Base-by-base conservation (phyloP, 2,888 invertebrate genomes). In the Caenorhabditis plicata region DNA sequence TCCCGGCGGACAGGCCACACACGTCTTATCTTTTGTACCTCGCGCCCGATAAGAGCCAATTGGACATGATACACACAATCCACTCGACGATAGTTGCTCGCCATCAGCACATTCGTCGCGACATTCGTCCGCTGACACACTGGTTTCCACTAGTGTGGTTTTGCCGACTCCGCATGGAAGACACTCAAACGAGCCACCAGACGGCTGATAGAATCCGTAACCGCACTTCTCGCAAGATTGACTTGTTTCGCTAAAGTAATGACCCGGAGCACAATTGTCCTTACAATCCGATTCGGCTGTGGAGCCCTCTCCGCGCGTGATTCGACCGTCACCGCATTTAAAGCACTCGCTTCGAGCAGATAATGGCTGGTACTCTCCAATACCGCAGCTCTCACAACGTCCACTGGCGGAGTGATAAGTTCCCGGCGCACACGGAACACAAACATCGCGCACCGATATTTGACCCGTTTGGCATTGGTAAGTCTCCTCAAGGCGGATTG, bases 381-480 rank as follows among this genome's bases (percentile, higher is more conserved):
- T 57, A 1, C 81, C 77, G 51, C 83, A 83, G 31, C 77, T 68
- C 26, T 80, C 69, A 68, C 83, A 83, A 9, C 68, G 54, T 8
- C 58, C 65, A 1, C 71, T 65, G 2, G 50, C 48, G 31, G 80
- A 74, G 71, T 73, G 82, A 69, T 67, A 83, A 13, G 80, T 80
- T 22, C 83, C 83, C 3, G 82, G 75, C 2, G 82, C 81, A 70
- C 83, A 83, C 7, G 78, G 74, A 1, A 79, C 93, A 83, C 94
- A 94, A 81, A 91, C 89, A 48, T 92, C 91, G 36, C 90, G 89
- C 86, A 91, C 89, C 0, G 92, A 91, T 23, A 95, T 94, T 85
- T 93, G 91, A 47, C 94, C 94, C 71, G 88, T 86, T 0, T 91
- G 90, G 80, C 95, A 96, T 46, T 91, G 90, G 78, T 92, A 93